Evolutionary conservation across 2,113 vertebrate genomes (phyloP).

Genomic region (Mustelus asterias): DNA sequence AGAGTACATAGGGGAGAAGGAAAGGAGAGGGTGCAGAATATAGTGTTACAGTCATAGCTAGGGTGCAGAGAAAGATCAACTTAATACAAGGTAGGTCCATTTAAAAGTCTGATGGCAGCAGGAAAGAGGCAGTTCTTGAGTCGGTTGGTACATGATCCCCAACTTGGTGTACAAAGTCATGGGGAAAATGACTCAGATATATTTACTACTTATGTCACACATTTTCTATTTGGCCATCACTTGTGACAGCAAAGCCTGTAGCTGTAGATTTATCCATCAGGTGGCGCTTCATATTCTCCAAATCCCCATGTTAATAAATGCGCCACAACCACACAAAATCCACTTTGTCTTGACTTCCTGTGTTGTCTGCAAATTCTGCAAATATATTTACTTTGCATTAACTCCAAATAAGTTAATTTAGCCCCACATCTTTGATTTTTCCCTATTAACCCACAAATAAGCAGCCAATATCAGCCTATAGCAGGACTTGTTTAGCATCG

Average conservation of each 20-base stretch:
- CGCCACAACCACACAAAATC: background rate
- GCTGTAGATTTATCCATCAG: background rate
- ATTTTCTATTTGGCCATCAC: background rate
- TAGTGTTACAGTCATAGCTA: too few relatives aligned
- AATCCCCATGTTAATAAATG: background rate
- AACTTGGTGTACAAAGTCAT: background rate
- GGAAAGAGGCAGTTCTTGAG: too few relatives aligned
- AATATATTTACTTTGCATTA: background rate
- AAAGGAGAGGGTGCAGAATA: too few relatives aligned
- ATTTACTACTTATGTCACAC: background rate
- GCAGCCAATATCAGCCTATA: background rate
- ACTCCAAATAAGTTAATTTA: background rate
- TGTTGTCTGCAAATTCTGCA: background rate
- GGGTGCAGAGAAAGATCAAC: too few relatives aligned
- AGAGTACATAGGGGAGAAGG: too few relatives aligned
- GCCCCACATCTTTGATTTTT: background rate
- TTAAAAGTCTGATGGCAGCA: too few relatives aligned
- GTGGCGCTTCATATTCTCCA: background rate
- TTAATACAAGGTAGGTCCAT: too few relatives aligned
- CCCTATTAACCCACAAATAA: background rate
- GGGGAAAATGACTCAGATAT: background rate
- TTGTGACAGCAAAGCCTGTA: background rate
- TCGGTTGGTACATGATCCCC: too few relatives aligned
- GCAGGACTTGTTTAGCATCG: too few relatives aligned
- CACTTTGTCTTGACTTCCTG: background rate